Percentiles rank a stretch among this genome's conserved stretches.
Evolutionary conservation across 2,888 invertebrate genomes (phyloP).

Genomic region (Apamea epomidion): DNA sequence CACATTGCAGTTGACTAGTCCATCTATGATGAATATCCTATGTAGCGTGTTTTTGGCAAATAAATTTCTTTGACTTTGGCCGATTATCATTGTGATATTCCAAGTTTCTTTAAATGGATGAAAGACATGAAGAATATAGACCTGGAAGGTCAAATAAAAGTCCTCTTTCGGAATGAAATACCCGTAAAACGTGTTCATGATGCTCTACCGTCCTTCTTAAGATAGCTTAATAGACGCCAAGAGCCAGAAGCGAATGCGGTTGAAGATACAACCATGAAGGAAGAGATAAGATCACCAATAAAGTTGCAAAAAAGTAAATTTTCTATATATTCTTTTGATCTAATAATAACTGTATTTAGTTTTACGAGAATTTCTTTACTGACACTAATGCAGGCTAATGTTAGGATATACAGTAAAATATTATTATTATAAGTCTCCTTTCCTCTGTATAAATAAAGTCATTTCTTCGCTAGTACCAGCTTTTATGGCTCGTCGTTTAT

Average conservation of each 20-base stretch:
- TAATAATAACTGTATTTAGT: constrained; percentile 23
- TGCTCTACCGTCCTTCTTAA: background rate
- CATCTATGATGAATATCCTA: background rate
- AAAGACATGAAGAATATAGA: background rate
- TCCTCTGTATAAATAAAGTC: constrained; percentile 49
- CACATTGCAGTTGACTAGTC: no score
- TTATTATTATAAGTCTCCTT: constrained; percentile 31
- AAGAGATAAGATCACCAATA: background rate
- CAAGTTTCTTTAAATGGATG: background rate
- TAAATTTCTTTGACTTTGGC: background rate
- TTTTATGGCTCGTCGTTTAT: constrained; percentile 45
- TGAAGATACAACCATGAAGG: background rate
- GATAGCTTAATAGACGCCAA: background rate
- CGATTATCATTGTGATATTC: background rate
- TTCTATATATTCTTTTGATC: constrained; percentile 24
- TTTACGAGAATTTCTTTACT: constrained; percentile 39
- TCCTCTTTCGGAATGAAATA: background rate
- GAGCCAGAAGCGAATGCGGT: background rate
- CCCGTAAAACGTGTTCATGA: background rate
- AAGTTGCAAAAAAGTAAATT: constrained; percentile 8
- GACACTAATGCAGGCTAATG: constrained; percentile 46
- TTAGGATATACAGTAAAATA: constrained; percentile 20
- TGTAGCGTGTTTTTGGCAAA: background rate
- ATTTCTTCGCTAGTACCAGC: constrained; percentile 36
- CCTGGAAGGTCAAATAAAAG: background rate